Base-by-base conservation (phyloP, 2,888 invertebrate species). In the Pterostichus niger region DNA sequence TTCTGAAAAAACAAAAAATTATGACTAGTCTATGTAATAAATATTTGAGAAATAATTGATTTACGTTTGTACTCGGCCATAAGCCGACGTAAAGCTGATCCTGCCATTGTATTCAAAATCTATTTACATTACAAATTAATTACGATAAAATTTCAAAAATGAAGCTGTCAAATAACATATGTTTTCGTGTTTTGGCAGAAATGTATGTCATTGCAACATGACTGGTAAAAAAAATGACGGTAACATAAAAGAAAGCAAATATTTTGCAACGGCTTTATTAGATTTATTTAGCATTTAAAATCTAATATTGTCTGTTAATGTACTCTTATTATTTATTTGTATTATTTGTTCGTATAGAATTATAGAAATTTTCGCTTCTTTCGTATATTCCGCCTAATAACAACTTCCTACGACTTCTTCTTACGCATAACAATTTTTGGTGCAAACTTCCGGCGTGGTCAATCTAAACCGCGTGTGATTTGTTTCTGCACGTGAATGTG, bases 61-160 rank as follows among this genome's bases (percentile, higher is more conserved):
- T 91, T 91, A 93, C 95, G 96, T 93, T 96, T 96, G 88, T 96
- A 96, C 91, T 96, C 96, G 76, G 96, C 96, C 96, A 96, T 96
- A 84, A 96, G 91, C 85, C 96, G 92, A 88, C 96, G 92, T 84
- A 96, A 90, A 61, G 96, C 96, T 84, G 96, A 96, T 56, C 96
- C 96, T 87, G 96, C 96, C 96, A 96, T 96, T 81, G 44, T 61
- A 13, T 56, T 49, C 35, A 31, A 52, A 81, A 71, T 73, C 15
- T 73, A 81, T 56, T 75, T 17, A 54, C 81, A 81, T 81, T 78
- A 56, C 78, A 59, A 59, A 40, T 71, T 54, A 56, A 71, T 73
- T 56, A 68, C 35, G 31, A 71, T 44, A 52, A 71, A 82, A 82
- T 82, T 54, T 71, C 64, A 64, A 71, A 71, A 17, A 46, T 71